Evolutionary conservation across 2,113 vertebrate species (phyloP), one percentile per base, ranked within the genome.

Genomic region (Lepus europaeus): DNA sequence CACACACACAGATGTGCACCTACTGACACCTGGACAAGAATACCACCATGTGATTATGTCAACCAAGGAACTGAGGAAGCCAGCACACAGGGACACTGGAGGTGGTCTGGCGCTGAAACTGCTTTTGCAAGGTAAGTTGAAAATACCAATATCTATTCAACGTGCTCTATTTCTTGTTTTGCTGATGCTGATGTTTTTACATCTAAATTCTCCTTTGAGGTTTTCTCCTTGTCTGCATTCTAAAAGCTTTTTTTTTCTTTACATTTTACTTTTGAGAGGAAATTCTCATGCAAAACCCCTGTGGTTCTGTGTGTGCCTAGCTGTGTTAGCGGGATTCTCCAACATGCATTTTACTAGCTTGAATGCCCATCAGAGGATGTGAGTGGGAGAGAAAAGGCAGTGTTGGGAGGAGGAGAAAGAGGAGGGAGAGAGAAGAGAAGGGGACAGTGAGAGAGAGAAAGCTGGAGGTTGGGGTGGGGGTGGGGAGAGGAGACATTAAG

Each of bases 121-220:
- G 97, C 96, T 96, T 80, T 93, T 74, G 92, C 87, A 92, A 95
- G 98, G 98, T 99, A 98, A 98, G 98, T 98, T 98, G 76, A 82
- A 92, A 86, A 95, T n/a, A 36, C 1, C 17, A 80, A 31, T 72
- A n/a, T 91, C 72, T 63, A 56, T 94, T 89, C 81, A 97, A 94
- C 93, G 36, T 64, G 91, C 72, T 83, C 66, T 64, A 45, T 74
- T 66, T 89, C 69, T 66, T 36, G 13, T 86, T 68, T 10, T 11
- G 14, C 22, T 4, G 36, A 31, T 76, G 89, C 85, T 81, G 56
- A 31, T 5, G 31, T 63, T 45, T 89, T 63, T n/a, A 33, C 29
- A 23, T 29, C 5, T 64, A 77, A 95, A 82, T 73, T 95, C 81
- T 72, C 95, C 89, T 33, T 66, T 87, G 73, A 20, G 84, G 77